Evolutionary conservation across 2,797 vertebrate genomes (phyloP), one percentile per base, ranked within the genome.

Genomic region (Fundulus diaphanus): DNA sequence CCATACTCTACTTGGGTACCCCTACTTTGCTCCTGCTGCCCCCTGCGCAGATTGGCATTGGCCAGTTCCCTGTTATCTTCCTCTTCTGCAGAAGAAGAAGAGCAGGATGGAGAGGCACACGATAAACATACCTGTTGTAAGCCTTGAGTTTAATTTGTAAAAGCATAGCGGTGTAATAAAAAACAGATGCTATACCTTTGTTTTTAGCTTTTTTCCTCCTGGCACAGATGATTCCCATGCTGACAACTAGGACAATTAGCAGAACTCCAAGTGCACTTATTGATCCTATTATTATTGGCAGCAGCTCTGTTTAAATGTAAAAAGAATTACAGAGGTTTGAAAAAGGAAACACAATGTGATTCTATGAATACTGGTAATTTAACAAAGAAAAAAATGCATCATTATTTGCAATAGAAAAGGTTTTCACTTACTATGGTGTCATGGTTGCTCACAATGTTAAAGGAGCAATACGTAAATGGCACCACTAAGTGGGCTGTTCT

Each of bases 341-440:
- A 27, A 66, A 18, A 42, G 16, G 3, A 52, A 49, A 67, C 1
- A 44, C 1, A 6, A 73, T 3, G 12, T 54, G 1, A 37, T 61
- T 59, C 74, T 0, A 40, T 54, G 5, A 0, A 57, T 8, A 74
- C 0, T 56, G 1, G 37, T 0, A 33, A 61, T 37, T 0, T 51
- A 22, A 37, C 9, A 68, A 35, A 37, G 18, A 1, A 4, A 42
- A n/a, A 63, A 63, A n/a, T 8, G 22, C 27, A 22, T 33, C 1
- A 70, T 67, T 49, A 3, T 61, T 11, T 52, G 29, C 69, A 71
- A 68, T 13, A 59, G 35, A 57, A 33, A 74, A 52, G 66, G 33
- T 57, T 82, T 54, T 82, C 74, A 89, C 86, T 91, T 89, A 87
- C 84, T 37, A 67, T 77, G 31, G 40, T 69, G 52, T 78, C 78